Evolutionary conservation across 2,113 vertebrate genomes (phyloP).

Genomic region (Ariopsis seemanni): DNA sequence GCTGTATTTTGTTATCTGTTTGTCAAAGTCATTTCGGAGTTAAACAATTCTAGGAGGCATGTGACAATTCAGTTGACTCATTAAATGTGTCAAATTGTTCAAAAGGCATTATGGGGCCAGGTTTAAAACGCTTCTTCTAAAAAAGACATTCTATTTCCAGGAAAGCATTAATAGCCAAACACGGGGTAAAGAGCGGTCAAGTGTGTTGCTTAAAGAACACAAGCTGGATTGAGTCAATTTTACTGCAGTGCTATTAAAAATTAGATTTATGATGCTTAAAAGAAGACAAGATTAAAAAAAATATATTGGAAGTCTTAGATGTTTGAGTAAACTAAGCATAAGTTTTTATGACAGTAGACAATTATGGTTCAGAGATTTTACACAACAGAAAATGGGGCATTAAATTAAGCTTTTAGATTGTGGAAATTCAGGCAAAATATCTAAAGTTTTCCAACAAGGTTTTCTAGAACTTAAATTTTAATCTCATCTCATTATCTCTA

Average conservation of each 20-base stretch:
- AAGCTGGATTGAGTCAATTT: neutral
- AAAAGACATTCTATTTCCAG: neutral
- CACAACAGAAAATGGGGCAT: neutral
- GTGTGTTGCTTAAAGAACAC: neutral
- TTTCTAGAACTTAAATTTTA: neutral
- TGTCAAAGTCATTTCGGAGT: neutral
- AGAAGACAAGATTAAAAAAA: neutral
- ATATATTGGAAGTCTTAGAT: neutral
- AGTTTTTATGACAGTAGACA: neutral
- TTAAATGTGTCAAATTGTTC: neutral
- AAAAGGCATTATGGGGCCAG: neutral
- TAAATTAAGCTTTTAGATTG: neutral
- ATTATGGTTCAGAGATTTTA: neutral
- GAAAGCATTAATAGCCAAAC: neutral
- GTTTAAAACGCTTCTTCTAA: neutral
- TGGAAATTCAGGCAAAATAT: neutral
- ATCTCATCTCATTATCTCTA: too few relatives aligned
- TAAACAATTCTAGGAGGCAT: too few relatives aligned
- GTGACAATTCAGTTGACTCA: neutral
- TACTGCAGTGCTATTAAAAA: neutral
- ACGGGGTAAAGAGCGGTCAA: constrained; percentile 4
- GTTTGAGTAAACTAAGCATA: neutral
- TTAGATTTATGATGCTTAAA: neutral
- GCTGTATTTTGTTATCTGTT: neutral
- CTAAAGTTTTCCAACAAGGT: neutral